Base-by-base conservation (phyloP, 2,888 invertebrate species). In the Ischnus inquisitorius region DNA sequence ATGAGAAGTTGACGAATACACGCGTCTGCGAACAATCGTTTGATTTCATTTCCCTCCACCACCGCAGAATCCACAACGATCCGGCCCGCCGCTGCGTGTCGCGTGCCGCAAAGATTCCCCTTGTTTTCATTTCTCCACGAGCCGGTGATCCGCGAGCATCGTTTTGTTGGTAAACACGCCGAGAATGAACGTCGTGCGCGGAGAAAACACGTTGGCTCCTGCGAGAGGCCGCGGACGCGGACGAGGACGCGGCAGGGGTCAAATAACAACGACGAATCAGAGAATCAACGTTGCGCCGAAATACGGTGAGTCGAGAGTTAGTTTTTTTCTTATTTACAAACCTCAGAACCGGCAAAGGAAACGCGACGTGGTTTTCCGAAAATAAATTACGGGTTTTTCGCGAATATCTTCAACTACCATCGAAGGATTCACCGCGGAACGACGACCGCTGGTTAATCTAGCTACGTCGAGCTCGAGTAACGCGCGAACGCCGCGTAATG, bases 111-210 rank as follows among this genome's bases (percentile, higher is more conserved):
- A 1, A 19, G 2, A 12, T 54, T 19, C 19, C 19, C 10, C 19
- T 54, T 12, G 16, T 19, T 43, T 14, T 54, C 54, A 12, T 22
- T 22, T 22, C 22, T 3, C 19, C 3, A 19, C 28, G 14, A 60
- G 46, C 22, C n/a, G 8, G 54, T 54, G 25, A 62, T 41, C 34
- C 8, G 25, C 14, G 6, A 28, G 60, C 10, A 28, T 28, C 4
- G n/a, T 60, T 60, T 54, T 22, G 3, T 60, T 60, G 25, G 60
- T 28, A 60, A 14, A 60, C 12, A 60, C 60, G n/a, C 0, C 8
- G 48, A 75, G 5, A 64, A 91, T 91, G 91, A 91, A 91, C 71
- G 91, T 91, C 6, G 85, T 88, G 14, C 85, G 84, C 2, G 34
- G 68, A 28, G 87, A 86, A 83, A 83, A 51, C 28, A 43, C 57